Conservation (phyloP, 2,888 invertebrate genomes). For the Polyommatus icarus region DNA sequence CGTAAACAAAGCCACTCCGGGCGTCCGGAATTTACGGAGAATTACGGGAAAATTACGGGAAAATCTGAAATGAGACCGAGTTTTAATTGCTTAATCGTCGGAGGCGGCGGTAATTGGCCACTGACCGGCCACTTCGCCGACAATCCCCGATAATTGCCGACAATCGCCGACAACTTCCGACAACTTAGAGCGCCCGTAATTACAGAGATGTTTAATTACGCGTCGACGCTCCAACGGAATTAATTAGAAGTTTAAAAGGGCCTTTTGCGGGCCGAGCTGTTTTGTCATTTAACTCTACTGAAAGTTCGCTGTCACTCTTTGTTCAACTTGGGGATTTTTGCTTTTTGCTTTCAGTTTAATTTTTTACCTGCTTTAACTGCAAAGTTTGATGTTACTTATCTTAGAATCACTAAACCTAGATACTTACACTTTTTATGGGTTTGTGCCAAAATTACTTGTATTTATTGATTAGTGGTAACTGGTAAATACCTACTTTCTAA, state of each 20-base stretch:
- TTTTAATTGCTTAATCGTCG: conserved; percentile 75
- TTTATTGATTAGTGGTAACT: too few species aligned
- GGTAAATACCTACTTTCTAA: too few species aligned
- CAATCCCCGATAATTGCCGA: conserved; percentile 62
- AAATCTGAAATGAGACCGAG: conserved; percentile 63
- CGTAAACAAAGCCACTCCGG: conserved; percentile 41
- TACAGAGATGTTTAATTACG: conserved; percentile 79
- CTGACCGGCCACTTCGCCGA: conserved; percentile 63
- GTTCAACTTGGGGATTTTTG: background rate
- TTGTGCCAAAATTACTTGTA: too few species aligned
- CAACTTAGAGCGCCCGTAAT: conserved; percentile 65
- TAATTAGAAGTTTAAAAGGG: conserved; percentile 62
- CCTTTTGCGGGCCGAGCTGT: conserved; percentile 23
- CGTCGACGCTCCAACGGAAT: conserved; percentile 65
- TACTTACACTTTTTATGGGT: too few species aligned
- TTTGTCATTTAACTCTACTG: conserved; percentile 17
- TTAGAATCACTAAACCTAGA: too few species aligned
- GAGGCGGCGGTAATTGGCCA: conserved; percentile 69
- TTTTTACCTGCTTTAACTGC: background rate
- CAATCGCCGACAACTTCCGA: conserved; percentile 60
- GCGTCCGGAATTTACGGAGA: conserved; percentile 59
- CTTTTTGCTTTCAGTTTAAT: background rate
- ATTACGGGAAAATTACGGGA: conserved; percentile 57
- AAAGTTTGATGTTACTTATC: too few species aligned
- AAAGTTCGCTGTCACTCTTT: background rate